These are phyloP conservation scores for Pterocles orientalis DNA, from an alignment of 2,113 vertebrate species.

Conservation along the genomic window DNA sequence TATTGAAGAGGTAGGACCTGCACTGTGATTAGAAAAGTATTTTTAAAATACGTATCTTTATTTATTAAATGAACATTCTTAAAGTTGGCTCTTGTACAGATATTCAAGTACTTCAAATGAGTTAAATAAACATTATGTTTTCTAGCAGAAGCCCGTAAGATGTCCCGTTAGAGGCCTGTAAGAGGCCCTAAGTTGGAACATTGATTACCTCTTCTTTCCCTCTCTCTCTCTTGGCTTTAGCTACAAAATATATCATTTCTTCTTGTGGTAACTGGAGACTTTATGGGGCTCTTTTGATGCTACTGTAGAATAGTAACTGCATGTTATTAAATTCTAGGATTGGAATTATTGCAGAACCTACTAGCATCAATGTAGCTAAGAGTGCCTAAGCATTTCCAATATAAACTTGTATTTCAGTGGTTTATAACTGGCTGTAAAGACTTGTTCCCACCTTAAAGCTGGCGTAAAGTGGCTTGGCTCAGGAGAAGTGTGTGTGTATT, in stretches of 20 bases:
- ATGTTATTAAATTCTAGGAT: slow-evolving; percentile 5
- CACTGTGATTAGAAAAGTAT: slow-evolving; percentile 18
- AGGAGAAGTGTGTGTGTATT: background rate
- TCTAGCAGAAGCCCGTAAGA: background rate
- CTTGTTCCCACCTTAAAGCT: slow-evolving; percentile 27
- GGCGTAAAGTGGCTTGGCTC: background rate
- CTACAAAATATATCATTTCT: slow-evolving; percentile 15
- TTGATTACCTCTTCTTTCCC: background rate
- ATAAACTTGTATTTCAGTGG: slow-evolving; percentile 44
- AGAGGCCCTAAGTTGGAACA: background rate
- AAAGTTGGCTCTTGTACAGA: background rate
- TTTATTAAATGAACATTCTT: slow-evolving; percentile 47
- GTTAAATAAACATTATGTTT: background rate
- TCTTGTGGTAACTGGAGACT: slow-evolving; percentile 21
- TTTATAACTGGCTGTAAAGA: slow-evolving; percentile 34
- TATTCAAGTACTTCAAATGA: background rate
- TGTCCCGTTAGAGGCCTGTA: background rate
- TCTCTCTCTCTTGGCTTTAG: background rate
- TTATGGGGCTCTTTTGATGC: slow-evolving; percentile 43
- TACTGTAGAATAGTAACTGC: slow-evolving; percentile 13
- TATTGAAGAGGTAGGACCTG: background rate
- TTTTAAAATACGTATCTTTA: slow-evolving; percentile 15
- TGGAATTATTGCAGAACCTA: slow-evolving; percentile 34
- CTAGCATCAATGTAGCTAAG: slow-evolving; percentile 28
- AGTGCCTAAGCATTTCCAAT: slow-evolving; percentile 24